These are phyloP conservation scores for Channallabes apus DNA, from an alignment of 2,797 vertebrate species.

Conservation along the genomic window DNA sequence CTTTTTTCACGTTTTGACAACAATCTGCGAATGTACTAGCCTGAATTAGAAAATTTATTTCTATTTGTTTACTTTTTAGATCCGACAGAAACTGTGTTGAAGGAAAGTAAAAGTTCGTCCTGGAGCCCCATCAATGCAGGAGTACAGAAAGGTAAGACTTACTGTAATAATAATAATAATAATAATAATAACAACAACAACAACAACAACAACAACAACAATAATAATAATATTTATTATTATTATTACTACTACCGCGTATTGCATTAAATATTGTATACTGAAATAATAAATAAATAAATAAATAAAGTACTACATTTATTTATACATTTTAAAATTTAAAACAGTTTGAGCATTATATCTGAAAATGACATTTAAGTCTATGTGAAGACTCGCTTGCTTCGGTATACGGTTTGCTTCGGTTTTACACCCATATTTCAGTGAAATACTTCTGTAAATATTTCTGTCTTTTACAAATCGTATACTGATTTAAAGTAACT, in stretches of 20 bases:
- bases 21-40: not conserved
- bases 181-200: not conserved
- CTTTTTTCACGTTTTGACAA: too few species aligned
- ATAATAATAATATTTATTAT: slow-evolving; percentile 5
- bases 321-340: not conserved
- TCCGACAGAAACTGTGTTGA: slow-evolving; percentile 91
- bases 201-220: not conserved
- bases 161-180: not conserved
- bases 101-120: slow-evolving; percentile 87
- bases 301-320: not conserved
- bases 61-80: slow-evolving; percentile 68
- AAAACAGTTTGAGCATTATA: not conserved
- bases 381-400: not conserved
- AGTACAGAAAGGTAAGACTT: slow-evolving; percentile 92
- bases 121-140: slow-evolving; percentile 91
- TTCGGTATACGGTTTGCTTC: not conserved
- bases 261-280: not conserved
- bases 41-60: not conserved
- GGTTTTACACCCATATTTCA: not conserved
- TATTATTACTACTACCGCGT: not conserved
- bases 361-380: not conserved
- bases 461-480: not conserved
- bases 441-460: not conserved
- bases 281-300: not conserved
- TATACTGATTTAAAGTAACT: not conserved